Percentiles rank a stretch among this genome's conserved stretches.
phyloP scores from a whole-genome alignment of 1,140 invertebrate genomes.

The Arctopsyche grandis region DNA sequence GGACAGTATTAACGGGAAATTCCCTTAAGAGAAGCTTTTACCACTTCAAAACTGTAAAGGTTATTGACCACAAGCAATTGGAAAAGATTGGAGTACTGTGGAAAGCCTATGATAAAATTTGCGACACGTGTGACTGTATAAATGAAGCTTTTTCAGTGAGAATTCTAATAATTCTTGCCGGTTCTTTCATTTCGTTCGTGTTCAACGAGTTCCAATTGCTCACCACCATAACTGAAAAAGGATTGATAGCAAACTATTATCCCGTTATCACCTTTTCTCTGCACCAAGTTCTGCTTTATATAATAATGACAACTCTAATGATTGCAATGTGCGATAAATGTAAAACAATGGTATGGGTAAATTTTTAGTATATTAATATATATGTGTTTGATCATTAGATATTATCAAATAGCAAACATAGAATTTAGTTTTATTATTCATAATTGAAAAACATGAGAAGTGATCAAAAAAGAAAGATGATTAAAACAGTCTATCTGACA shows the following conservation, averaged over 20 bases:
- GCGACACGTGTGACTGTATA: neutral
- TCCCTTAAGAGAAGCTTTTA: neutral
- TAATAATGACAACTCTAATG: neutral
- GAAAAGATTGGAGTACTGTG: neutral
- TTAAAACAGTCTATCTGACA: no score
- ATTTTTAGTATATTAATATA: no score
- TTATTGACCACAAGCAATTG: neutral
- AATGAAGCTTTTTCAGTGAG: neutral
- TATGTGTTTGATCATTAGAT: no score
- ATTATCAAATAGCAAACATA: no score
- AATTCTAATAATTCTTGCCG: neutral
- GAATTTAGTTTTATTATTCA: neutral
- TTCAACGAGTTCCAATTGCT: slow-evolving; percentile 5
- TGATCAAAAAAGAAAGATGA: no score
- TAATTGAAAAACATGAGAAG: neutral
- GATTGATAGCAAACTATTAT: neutral
- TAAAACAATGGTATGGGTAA: neutral
- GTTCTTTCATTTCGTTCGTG: neutral
- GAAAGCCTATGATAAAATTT: neutral
- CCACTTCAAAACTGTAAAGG: neutral
- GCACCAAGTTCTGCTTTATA: neutral
- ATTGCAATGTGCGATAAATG: neutral
- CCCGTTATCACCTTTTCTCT: neutral
- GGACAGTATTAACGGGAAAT: neutral
- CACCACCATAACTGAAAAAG: neutral